A percentile compares a stretch with the other conserved stretches of the same genome.
phyloP scores from a whole-genome alignment of 2,888 invertebrate genomes.

The Gryllus longicercus region DNA sequence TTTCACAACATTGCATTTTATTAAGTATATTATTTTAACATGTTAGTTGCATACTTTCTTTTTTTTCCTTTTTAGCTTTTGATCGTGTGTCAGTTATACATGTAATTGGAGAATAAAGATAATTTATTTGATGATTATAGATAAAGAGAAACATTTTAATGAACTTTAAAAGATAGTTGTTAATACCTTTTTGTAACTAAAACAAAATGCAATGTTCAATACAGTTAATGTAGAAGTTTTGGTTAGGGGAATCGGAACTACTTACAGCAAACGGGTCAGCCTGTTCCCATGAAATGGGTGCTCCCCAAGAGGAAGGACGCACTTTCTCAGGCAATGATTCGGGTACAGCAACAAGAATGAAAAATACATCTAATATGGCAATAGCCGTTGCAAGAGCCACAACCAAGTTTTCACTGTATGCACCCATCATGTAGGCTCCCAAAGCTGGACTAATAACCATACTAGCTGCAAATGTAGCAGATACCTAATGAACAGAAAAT shows the following conservation, averaged over 20 bases:
- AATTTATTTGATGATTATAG: too few relatives aligned
- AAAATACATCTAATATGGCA: conserved; percentile 94
- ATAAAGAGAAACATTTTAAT: too few relatives aligned
- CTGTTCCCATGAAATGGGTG: conserved; percentile 93
- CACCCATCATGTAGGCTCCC: conserved; percentile 83
- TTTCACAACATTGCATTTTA: too few relatives aligned
- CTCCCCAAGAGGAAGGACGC: conserved; percentile 73
- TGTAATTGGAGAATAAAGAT: too few relatives aligned
- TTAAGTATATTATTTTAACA: too few relatives aligned
- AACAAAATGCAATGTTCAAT: too few relatives aligned
- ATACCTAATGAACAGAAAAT: conserved; percentile 54
- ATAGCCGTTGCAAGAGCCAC: conserved; percentile 94
- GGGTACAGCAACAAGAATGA: conserved; percentile 96
- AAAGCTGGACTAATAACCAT: conserved; percentile 97
- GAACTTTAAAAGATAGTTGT: too few relatives aligned
- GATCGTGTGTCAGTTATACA: too few relatives aligned
- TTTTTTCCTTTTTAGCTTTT: too few relatives aligned
- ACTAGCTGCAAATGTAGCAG: conserved; percentile 98
- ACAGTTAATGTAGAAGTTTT: not conserved
- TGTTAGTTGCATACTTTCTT: too few relatives aligned
- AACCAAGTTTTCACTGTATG: conserved; percentile 78
- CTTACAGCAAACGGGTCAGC: conserved; percentile 92
- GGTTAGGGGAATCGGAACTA: conserved; percentile 29
- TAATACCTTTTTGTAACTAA: too few relatives aligned
- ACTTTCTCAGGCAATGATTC: conserved; percentile 96